phyloP scores from a whole-genome alignment of 2,888 invertebrate genomes.

The Diabrotica balteata region DNA sequence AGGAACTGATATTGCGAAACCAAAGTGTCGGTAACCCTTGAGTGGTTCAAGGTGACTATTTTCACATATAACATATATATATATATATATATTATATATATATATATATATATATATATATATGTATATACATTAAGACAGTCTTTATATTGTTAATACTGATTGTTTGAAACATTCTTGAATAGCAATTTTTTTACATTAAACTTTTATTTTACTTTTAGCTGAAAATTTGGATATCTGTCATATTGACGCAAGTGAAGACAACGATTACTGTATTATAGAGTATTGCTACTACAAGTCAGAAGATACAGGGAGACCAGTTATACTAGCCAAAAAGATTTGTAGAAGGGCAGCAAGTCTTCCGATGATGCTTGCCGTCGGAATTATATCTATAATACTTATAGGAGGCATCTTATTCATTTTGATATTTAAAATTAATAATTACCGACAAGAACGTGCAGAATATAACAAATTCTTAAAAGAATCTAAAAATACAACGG shows the following conservation, averaged over 20 bases:
- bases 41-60: too few species aligned
- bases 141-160: too few species aligned
- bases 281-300: conserved; percentile 38
- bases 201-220: background rate
- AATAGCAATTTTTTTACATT: too few species aligned
- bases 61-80: too few species aligned
- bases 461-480: conserved; percentile 39
- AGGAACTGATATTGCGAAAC: too few species aligned
- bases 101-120: too few species aligned
- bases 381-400: conserved; percentile 28
- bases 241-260: conserved; percentile 8
- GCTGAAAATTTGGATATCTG: conserved; percentile 3
- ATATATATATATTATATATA: too few species aligned
- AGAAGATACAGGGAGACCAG: conserved; percentile 17
- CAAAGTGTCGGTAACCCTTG: too few species aligned
- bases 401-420: conserved; percentile 36
- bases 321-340: conserved; percentile 31
- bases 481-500: conserved; percentile 25
- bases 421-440: conserved; percentile 33
- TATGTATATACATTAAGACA: too few species aligned
- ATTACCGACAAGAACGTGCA: conserved; percentile 35
- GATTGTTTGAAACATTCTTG: too few species aligned
- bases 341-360: conserved; percentile 37
- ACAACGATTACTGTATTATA: conserved; percentile 31
- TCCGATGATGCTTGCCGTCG: conserved; percentile 19